Evolutionary conservation across 2,797 vertebrate genomes (phyloP), one percentile per base, ranked within the genome.

Genomic region (Hypotaenidia okinawae): DNA sequence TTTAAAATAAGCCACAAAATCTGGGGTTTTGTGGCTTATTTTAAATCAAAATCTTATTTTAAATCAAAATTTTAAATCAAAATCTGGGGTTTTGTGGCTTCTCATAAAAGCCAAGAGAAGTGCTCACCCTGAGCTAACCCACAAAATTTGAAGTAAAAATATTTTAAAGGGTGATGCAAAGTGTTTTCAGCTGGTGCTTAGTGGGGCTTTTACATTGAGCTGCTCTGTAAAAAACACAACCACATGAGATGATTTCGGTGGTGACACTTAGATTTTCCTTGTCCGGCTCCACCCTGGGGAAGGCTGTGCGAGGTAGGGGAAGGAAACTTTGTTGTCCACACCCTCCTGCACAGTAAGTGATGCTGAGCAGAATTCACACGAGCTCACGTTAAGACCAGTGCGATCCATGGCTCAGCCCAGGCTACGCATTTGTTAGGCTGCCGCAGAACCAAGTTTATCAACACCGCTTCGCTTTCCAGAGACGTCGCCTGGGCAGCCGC

Each of bases 1-100:
- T 69, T 87, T 94, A 72, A 79, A 93, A 57, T 84, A 94, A 96
- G 67, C 63, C 72, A 49, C 35, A 57, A 86, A 93, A 23, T 74
- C 72, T 55, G 55, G 23, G 52, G 19, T 54, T 86, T 95, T 77
- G 45, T 41, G 74, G 24, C 57, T 57, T 57, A 35, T 35, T 35
- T 35, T 35, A 35, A 35, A 35, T 35, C 35, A 35, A 35, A 35
- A 35, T 35, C 35, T 35, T 35, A 35, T 35, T 35, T 35, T 35
- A 35, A 35, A 35, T 35, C 35, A 35, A 35, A 35, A 35, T 35
- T 35, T 35, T 35, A 35, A 35, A 8, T 35, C 35, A 57, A 86
- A 93, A 23, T 77, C 72, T 55, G 55, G 23, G 52, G 19, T 54
- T 86, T 95, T 77, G 45, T 41, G 74, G 24, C 57, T 57, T 57